These are phyloP conservation scores for Helicorthomorpha holstii DNA, from an alignment of 1,140 invertebrate genomes.

Conservation along the genomic window DNA sequence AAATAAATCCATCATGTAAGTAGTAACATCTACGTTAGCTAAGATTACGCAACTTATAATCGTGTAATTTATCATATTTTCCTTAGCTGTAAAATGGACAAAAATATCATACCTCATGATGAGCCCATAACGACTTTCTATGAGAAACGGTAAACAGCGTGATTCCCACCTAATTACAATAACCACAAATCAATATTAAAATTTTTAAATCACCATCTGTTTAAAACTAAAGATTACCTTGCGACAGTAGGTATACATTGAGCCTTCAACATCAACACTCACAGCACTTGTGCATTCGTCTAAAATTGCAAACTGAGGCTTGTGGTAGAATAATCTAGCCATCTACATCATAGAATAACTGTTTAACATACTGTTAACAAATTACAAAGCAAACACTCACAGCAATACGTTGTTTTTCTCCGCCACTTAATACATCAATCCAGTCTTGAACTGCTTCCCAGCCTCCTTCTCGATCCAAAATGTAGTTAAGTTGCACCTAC, in stretches of 20 bases:
- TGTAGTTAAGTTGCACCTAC: slow-evolving; percentile 75
- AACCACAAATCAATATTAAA: slow-evolving; percentile 3
- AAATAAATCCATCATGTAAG: too few species aligned
- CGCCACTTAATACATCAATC: slow-evolving; percentile 94
- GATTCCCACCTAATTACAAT: slow-evolving; percentile 63
- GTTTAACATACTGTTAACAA: background rate
- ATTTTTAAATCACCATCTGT: background rate
- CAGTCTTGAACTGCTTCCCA: slow-evolving; percentile 90
- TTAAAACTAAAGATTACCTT: slow-evolving; percentile 18
- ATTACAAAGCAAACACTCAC: slow-evolving; percentile 18
- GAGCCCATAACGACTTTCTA: slow-evolving; percentile 85
- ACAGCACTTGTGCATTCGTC: slow-evolving; percentile 96
- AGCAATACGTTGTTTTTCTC: slow-evolving; percentile 93
- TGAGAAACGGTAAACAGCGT: slow-evolving; percentile 95
- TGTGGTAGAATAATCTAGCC: slow-evolving; percentile 92
- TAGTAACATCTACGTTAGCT: too few species aligned
- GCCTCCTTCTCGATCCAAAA: slow-evolving; percentile 65
- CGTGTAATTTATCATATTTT: too few species aligned
- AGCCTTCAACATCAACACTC: slow-evolving; percentile 91
- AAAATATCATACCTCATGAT: slow-evolving; percentile 75
- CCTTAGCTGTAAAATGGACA: too few species aligned
- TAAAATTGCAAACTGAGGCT: slow-evolving; percentile 91
- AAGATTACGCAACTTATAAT: too few species aligned
- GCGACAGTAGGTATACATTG: slow-evolving; percentile 86
- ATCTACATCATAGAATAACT: slow-evolving; percentile 38